Evolutionary conservation across 2,888 invertebrate genomes (phyloP), one percentile per base, ranked within the genome.

Genomic region (Phortica okadai): DNA sequence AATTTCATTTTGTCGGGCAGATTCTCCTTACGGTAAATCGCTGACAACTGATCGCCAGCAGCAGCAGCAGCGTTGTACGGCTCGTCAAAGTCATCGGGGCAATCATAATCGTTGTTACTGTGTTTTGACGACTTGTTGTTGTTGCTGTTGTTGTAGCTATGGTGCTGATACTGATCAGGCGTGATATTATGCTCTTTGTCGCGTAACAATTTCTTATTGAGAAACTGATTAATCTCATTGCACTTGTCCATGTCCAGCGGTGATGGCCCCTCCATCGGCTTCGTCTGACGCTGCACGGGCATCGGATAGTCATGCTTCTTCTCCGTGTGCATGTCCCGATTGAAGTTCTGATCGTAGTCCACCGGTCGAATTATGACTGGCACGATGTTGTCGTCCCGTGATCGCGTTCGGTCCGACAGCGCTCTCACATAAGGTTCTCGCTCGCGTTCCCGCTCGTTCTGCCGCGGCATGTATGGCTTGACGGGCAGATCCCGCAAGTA

Each of bases 1-100:
- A 90, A 92, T 76, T 92, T 91, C 42, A 92, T 91, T 78, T 90
- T 91, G 74, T 92, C 92, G 2, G 91, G 91, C 45, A 92, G 85
- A 80, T 92, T 92, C 78, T 91, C 91, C 74, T 91, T 90, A 79
- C 88, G 90, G 67, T 90, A 90, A 58, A 81, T 81, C 1, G 73
- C 69, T 7, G 79, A 78, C 25, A 78, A 77, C 41, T 84, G 84
- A 66, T 88, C 84, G 2, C 79, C n/a, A 14, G 77, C 85, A 59
- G 88, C 82, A 59, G 84, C 86, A 76, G 90, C 90, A 21, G 21
- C 21, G 21, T 21, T 21, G 21, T 21, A 21, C 5, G 90, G 88
- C 45, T 91, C 90, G 45, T 88, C 89, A 70, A 87, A 89, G 7
- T 89, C 89, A 33, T 89, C 88, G 56, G 84, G 78, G 1, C 73